phyloP scores from a whole-genome alignment of 2,888 invertebrate genomes.

The Noctuana brunneofusca region DNA sequence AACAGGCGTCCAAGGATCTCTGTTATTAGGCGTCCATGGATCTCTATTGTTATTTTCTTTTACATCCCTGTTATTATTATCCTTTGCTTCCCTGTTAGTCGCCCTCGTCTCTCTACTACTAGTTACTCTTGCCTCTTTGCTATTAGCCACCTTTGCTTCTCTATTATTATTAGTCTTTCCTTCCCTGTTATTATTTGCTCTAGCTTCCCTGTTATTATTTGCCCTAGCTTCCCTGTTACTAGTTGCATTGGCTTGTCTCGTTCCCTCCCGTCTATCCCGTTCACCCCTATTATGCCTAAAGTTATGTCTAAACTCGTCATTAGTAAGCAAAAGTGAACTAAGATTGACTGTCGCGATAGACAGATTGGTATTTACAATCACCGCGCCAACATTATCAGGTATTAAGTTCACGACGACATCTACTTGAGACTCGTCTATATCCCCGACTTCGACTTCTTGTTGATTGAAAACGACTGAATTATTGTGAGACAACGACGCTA shows the following conservation, averaged over 20 bases:
- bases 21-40: no score
- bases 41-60: not conserved
- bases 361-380: constrained; percentile 77
- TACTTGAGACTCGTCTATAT: constrained; percentile 55
- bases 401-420: constrained; percentile 66
- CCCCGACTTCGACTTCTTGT: constrained; percentile 55
- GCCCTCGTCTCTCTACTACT: not conserved
- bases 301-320: constrained; percentile 70
- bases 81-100: not conserved
- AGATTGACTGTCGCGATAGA: constrained; percentile 85
- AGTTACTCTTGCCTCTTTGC: not conserved
- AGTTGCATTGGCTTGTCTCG: not conserved
- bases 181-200: not conserved
- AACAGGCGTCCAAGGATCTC: not conserved
- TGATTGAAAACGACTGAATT: constrained; percentile 73
- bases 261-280: not conserved
- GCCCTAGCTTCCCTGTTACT: not conserved
- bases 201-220: not conserved
- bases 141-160: not conserved
- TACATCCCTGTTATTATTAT: not conserved
- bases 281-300: constrained; percentile 2
- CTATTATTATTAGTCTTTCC: not conserved
- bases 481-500: constrained; percentile 78
- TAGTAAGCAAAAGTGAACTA: constrained; percentile 81
- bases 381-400: constrained; percentile 69